Conservation (phyloP, 2,888 invertebrate species). For the Drosophila cognata region DNA sequence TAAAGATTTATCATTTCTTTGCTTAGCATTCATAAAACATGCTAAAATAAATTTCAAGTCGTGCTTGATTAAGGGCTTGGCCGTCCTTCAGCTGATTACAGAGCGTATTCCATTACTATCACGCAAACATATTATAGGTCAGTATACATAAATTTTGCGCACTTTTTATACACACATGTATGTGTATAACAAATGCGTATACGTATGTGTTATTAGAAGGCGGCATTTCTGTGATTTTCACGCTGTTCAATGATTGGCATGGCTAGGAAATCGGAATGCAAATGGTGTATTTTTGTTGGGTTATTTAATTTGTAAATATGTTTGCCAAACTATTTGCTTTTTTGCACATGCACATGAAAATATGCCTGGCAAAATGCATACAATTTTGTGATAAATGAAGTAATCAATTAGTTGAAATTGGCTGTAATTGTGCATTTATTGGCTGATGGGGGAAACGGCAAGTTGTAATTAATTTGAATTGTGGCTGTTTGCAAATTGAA, state of each 20-base stretch:
- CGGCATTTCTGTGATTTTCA: conserved; percentile 31
- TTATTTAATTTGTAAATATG: conserved; percentile 37
- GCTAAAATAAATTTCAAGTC: conserved; percentile 4
- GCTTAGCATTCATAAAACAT: not conserved
- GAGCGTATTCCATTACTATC: conserved; percentile 8
- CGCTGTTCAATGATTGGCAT: conserved; percentile 39
- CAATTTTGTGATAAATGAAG: conserved; percentile 14
- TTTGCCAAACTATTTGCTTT: conserved; percentile 31
- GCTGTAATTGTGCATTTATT: conserved; percentile 14
- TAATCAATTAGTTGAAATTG: conserved; percentile 23
- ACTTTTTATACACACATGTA: conserved; percentile 8
- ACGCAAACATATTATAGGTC: conserved; percentile 47
- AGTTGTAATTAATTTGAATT: conserved; percentile 36
- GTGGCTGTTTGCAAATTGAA: not conserved
- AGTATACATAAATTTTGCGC: conserved; percentile 39
- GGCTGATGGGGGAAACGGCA: not conserved
- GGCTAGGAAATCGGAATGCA: conserved; percentile 31
- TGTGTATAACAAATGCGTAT: conserved; percentile 1
- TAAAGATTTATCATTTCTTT: not conserved
- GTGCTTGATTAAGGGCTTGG: conserved; percentile 42
- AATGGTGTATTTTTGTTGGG: conserved; percentile 31
- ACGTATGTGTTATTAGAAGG: conserved; percentile 14
- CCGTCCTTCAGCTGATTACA: conserved; percentile 8
- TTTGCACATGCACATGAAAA: conserved; percentile 7
- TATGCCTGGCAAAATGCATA: conserved; percentile 18